A percentile compares a stretch with the other conserved stretches of the same genome.
Conservation (phyloP, 2,113 vertebrate genomes). For the Orthonyx spaldingii region DNA sequence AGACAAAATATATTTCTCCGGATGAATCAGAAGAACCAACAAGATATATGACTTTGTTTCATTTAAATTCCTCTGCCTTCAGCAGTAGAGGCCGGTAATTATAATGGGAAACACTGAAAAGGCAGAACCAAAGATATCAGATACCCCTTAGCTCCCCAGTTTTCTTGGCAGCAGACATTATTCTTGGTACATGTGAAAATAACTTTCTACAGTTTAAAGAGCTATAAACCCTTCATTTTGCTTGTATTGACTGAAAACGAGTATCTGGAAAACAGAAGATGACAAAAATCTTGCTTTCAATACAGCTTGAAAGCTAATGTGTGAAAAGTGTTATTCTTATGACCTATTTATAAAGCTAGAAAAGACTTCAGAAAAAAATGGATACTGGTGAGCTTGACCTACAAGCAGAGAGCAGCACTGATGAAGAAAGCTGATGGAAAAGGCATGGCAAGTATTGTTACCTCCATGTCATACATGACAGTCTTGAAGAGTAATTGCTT, state of each 20-base stretch:
- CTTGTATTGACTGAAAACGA: background rate
- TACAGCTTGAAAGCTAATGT: background rate
- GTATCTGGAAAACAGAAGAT: background rate
- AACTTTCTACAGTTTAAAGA: background rate
- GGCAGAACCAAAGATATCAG: background rate
- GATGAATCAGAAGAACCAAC: background rate
- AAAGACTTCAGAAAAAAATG: background rate
- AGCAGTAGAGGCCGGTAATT: background rate
- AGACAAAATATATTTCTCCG: background rate
- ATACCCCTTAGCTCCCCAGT: background rate
- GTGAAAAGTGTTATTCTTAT: background rate
- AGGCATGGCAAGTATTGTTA: background rate
- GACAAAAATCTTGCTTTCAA: background rate
- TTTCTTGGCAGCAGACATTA: background rate
- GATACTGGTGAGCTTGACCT: accelerated
- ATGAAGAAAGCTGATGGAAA: background rate
- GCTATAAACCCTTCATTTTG: background rate
- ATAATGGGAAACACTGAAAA: background rate
- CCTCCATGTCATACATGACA: background rate
- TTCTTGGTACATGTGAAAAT: background rate
- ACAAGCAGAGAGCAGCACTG: background rate
- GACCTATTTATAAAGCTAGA: background rate
- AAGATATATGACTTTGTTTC: background rate
- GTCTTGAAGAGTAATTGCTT: background rate
- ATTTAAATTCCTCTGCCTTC: background rate